Conservation (phyloP, 2,888 invertebrate genomes). For the Andrena camellia region DNA sequence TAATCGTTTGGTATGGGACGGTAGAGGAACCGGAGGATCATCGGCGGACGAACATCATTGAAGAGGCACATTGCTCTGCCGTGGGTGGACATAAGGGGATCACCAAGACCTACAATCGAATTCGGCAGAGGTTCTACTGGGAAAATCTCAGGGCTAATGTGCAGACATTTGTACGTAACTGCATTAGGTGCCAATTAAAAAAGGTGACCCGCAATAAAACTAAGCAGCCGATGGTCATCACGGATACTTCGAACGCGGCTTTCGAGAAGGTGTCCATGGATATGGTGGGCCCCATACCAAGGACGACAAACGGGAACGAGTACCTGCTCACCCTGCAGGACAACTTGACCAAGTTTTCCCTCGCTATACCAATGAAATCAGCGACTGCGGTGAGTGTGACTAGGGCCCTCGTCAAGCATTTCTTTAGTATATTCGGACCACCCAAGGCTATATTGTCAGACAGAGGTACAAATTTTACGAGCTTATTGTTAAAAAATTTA, state of each 20-base stretch:
- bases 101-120: slow-evolving; percentile 39
- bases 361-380: slow-evolving; percentile 15
- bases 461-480: slow-evolving; percentile 33
- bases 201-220: slow-evolving; percentile 52
- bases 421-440: slow-evolving; percentile 35
- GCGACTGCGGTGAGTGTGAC: slow-evolving; percentile 18
- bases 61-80: background rate
- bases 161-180: slow-evolving; percentile 31
- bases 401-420: slow-evolving; percentile 24
- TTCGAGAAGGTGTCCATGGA: slow-evolving; percentile 57
- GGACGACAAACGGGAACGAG: background rate
- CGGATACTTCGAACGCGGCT: slow-evolving; percentile 29
- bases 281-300: slow-evolving; percentile 51
- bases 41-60: background rate
- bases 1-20: slow-evolving; percentile 3
- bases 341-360: slow-evolving; percentile 23
- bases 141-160: slow-evolving; percentile 14
- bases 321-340: slow-evolving; percentile 22
- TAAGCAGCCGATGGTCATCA: slow-evolving; percentile 47
- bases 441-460: slow-evolving; percentile 40
- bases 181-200: slow-evolving; percentile 40
- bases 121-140: slow-evolving; percentile 16
- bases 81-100: slow-evolving; percentile 53
- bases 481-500: slow-evolving; percentile 11
- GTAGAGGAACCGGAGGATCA: slow-evolving; percentile 4